Base-by-base conservation (phyloP, 2,888 invertebrate genomes). In the Eretmocerus hayati region DNA sequence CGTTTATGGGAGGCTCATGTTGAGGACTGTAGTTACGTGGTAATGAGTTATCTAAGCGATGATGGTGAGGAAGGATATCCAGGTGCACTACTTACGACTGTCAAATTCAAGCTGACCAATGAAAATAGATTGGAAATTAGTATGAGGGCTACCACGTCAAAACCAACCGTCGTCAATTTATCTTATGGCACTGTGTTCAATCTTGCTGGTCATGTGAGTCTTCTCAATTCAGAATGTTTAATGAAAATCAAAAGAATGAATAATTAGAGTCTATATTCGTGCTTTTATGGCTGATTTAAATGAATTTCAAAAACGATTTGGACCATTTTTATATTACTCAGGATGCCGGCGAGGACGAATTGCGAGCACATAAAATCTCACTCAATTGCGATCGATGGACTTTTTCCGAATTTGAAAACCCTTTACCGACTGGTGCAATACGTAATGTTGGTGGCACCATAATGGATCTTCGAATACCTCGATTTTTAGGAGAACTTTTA, bases 341-440 rank as follows among this genome's bases (percentile, higher is more conserved):
- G 84, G 76, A 76, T 42, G 63, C 81, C 19, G 87, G 87, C 1
- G 70, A 77, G 8, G 72, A 74, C 6, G 77, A 78, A 48, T 67
- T 87, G 55, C 77, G 78, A 59, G 81, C 84, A 18, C 89, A 89
- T 66, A 74, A 76, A 32, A 71, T 89, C 33, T 77, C 78, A 13
- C 79, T 93, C 20, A 86, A 87, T 64, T 88, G 89, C 13, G 85
- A 88, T 65, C 77, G 79, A 52, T 87, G 83, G 59, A 86, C 87
- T 0, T 82, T 79, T 15, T 76, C 81, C 0, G 84, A 88, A 66
- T 67, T 65, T 5, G 75, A 77, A 0, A 78, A 83, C 30, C 79
- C 82, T 2, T 74, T 87, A 53, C 84, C 87, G 1, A 85, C 85
- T 40, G 88, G 76, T 26, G 81, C 81, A 62, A 78, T 88, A 30